phyloP scores from a whole-genome alignment of 1,140 invertebrate species.

The Trichonephila inaurata region DNA sequence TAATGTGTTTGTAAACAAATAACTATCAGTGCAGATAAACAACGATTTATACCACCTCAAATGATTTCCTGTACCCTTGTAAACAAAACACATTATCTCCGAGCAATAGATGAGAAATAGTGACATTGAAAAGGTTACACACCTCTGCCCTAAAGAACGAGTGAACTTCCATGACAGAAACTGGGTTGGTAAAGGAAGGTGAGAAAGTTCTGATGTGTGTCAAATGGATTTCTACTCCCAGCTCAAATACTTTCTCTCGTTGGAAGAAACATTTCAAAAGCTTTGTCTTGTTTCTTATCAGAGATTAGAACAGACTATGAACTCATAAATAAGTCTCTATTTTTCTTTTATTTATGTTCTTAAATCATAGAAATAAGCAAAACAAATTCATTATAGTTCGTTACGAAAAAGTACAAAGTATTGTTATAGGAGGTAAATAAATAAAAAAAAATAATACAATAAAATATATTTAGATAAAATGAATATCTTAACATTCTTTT shows the following conservation, averaged over 20 bases:
- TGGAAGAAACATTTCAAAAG: neutral
- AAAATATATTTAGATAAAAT: too few relatives aligned
- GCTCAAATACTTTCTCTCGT: neutral
- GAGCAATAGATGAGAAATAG: neutral
- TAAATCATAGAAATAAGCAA: too few relatives aligned
- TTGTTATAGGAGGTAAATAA: too few relatives aligned
- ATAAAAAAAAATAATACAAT: too few relatives aligned
- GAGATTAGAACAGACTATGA: too few relatives aligned
- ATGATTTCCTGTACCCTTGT: neutral
- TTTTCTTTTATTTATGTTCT: too few relatives aligned
- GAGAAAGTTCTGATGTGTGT: slow-evolving; percentile 17
- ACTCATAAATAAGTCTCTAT: too few relatives aligned
- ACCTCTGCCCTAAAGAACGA: neutral
- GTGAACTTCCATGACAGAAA: neutral
- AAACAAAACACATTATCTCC: neutral
- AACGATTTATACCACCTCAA: neutral
- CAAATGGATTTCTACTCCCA: neutral
- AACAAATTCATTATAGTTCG: too few relatives aligned
- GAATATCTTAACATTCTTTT: too few relatives aligned
- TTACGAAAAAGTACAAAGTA: too few relatives aligned
- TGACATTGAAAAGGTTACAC: slow-evolving; percentile 19
- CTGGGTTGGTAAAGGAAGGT: neutral
- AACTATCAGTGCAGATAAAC: neutral
- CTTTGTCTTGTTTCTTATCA: neutral
- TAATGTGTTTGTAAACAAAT: slow-evolving; percentile 11